Conservation (phyloP, 53 echinoderm and acorn worm species). For the Hippasteria phrygiana region DNA sequence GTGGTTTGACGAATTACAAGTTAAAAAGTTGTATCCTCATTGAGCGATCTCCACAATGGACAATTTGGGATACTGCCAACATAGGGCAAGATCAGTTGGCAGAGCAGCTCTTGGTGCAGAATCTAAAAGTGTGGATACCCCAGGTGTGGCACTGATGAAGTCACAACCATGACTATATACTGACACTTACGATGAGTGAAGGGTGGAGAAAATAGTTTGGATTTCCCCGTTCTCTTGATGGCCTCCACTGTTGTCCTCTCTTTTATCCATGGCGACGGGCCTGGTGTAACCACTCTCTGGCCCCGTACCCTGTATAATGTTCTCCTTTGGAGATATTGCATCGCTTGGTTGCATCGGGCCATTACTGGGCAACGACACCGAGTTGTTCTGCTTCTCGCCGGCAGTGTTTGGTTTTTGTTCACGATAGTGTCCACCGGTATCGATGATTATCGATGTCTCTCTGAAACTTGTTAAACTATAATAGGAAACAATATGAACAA, state of each 20-base stretch:
- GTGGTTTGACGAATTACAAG: no score
- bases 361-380: background rate
- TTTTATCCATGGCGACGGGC: background rate
- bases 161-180: background rate
- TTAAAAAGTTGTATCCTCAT: no score
- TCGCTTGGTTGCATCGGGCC: background rate
- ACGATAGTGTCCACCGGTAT: background rate
- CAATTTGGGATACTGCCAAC: no score
- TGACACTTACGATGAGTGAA: slow-evolving; percentile 25
- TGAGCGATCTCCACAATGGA: no score
- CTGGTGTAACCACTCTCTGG: background rate
- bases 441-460: slow-evolving; percentile 16
- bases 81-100: no score
- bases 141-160: background rate
- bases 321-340: background rate
- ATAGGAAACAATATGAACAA: background rate
- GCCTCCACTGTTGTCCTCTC: background rate
- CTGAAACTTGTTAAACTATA: background rate
- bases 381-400: background rate
- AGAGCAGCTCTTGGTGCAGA: background rate
- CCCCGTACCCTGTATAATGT: background rate
- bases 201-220: slow-evolving; percentile 10
- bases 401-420: background rate
- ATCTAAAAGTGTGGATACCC: background rate
- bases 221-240: background rate